phyloP scores from a whole-genome alignment of 2,113 vertebrate genomes.

The Mesocricetus auratus region DNA sequence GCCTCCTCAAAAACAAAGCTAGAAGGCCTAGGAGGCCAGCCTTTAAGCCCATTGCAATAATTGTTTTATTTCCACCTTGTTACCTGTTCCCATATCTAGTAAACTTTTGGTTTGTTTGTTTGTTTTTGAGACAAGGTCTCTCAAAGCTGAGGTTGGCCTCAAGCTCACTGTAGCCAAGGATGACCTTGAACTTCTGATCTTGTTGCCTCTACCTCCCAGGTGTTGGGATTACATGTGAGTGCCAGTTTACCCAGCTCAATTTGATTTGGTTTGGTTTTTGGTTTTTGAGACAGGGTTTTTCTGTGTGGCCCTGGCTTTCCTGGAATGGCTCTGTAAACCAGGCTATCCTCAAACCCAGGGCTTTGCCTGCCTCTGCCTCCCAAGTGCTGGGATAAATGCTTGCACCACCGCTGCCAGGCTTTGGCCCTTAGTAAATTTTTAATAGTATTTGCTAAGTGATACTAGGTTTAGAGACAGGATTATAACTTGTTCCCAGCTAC shows the following conservation, averaged over 20 bases:
- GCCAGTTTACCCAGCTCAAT: too few species aligned
- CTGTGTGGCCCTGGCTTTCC: neutral
- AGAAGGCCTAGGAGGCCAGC: neutral
- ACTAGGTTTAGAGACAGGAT: neutral
- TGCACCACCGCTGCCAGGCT: neutral
- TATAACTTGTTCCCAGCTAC: neutral
- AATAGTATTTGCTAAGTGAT: neutral
- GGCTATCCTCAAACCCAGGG: neutral
- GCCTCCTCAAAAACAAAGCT: neutral
- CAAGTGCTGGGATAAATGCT: neutral
- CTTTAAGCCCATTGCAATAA: neutral
- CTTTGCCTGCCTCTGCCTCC: neutral
- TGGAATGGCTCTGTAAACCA: neutral
- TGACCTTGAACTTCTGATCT: neutral
- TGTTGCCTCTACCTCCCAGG: neutral
- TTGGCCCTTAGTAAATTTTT: neutral
- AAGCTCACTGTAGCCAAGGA: neutral
- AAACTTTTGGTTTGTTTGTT: neutral
- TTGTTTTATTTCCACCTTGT: neutral
- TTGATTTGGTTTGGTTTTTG: neutral
- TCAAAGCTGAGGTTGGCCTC: neutral
- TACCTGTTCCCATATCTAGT: neutral
- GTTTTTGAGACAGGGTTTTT: neutral
- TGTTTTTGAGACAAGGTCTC: neutral
- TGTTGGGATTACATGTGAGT: neutral